A percentile compares a stretch with the other conserved stretches of the same genome.
Conservation (phyloP, 2,888 invertebrate species). For the Drosophila bunnanda region DNA sequence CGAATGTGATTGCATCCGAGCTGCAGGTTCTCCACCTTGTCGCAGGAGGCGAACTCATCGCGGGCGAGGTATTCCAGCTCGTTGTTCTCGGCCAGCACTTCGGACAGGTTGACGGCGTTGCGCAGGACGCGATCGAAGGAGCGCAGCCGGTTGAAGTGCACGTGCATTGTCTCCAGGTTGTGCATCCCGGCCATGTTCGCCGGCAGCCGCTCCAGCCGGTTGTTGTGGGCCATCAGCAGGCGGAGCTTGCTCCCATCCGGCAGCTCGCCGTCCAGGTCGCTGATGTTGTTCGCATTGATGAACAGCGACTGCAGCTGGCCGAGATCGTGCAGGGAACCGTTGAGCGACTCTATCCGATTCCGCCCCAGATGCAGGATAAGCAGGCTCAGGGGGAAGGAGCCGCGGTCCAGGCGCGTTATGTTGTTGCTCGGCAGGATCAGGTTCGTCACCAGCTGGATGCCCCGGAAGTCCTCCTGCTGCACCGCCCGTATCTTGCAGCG, state of each 20-base stretch:
- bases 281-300: constrained; percentile 91
- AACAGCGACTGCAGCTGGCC: constrained; percentile 91
- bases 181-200: constrained; percentile 89
- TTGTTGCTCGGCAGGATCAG: constrained; percentile 91
- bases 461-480: constrained; percentile 90
- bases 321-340: constrained; percentile 91
- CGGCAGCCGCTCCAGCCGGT: constrained; percentile 89
- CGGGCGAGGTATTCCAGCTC: constrained; percentile 90
- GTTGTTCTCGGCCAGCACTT: constrained; percentile 90
- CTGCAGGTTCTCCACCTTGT: constrained; percentile 89
- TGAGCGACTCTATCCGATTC: constrained; percentile 90
- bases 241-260: constrained; percentile 88
- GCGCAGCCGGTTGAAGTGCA: constrained; percentile 90
- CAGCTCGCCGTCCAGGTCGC: constrained; percentile 90
- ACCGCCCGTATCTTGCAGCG: constrained; percentile 91
- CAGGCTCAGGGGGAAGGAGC: constrained; percentile 89
- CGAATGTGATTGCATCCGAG: constrained; percentile 90
- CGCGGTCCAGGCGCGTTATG: constrained; percentile 89
- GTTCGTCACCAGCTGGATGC: constrained; percentile 88
- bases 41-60: constrained; percentile 91
- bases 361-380: constrained; percentile 90
- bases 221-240: constrained; percentile 90
- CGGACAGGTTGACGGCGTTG: constrained; percentile 88
- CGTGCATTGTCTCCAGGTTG: constrained; percentile 89
- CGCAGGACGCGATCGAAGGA: constrained; percentile 90